Base-by-base conservation (phyloP, 2,797 vertebrate genomes). In the Carapus acus region DNA sequence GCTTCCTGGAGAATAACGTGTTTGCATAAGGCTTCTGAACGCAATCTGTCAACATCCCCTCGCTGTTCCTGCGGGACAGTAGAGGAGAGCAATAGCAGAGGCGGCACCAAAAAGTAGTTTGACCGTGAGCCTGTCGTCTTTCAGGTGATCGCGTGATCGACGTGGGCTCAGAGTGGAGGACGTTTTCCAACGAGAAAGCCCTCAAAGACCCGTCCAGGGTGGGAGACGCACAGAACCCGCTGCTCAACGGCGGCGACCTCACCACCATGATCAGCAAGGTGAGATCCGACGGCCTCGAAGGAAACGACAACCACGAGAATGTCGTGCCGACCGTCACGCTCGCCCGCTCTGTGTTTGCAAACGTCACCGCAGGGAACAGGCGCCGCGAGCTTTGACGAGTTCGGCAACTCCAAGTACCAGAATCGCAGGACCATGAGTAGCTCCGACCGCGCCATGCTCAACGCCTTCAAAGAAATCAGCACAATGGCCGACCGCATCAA, bases 181-280 rank as follows among this genome's bases (percentile, higher is more conserved):
- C 96, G 4, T 99, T 99, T 83, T 96, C 96, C 68, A 99, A 98
- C 20, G 96, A 99, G 83, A 97, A 97, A 88, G 95, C 94, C 67
- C 93, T 93, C 19, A 98, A 98, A 89, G 96, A 99, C 74, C 96
- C 96, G 2, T 98, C 95, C 76, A 89, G 96, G 89, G 96, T 99
- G 4, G 96, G 96, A 66, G 95, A 98, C 7, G 92, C 96, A 53
- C 96, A 99, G 86, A 98, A 99, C 79, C 91, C 96, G 2, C 85
- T 98, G 60, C 79, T 99, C 53, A 98, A 96, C 0, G 95, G 97
- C 36, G 94, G 93, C 4, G 95, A 98, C 83, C 87, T 99, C 42
- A 94, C 92, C 43, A 98, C 96, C 43, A 97, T 98, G 95, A 99
- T 98, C 80, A 94, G 96, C 87, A 98, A 97, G 93, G 96, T 98